Evolutionary conservation across 1,140 invertebrate species (phyloP).

Genomic region (Leucophenga varia): DNA sequence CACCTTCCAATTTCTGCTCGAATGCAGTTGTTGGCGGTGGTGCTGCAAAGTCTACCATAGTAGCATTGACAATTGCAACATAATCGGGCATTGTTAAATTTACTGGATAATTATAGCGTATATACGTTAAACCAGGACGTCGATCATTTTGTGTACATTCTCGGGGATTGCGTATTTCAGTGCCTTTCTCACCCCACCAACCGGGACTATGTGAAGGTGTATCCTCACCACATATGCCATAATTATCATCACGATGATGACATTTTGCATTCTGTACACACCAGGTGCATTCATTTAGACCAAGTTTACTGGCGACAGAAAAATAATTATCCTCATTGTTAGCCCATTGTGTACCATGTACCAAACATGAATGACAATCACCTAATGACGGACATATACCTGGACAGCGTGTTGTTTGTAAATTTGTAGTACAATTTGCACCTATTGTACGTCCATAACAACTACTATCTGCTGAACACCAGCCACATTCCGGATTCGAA

Average conservation of each 20-base stretch:
- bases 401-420: conserved; percentile 83
- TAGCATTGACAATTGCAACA: conserved; percentile 80
- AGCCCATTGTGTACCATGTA: conserved; percentile 62
- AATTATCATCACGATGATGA: conserved; percentile 83
- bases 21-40: conserved; percentile 65
- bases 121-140: conserved; percentile 83
- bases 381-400: conserved; percentile 84
- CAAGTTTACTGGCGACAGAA: conserved; percentile 75
- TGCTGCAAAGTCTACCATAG: conserved; percentile 74
- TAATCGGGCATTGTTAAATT: conserved; percentile 85
- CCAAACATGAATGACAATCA: conserved; percentile 86
- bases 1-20: conserved; percentile 67
- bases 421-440: conserved; percentile 82
- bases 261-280: conserved; percentile 91
- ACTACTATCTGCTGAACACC: conserved; percentile 82
- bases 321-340: conserved; percentile 51
- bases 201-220: conserved; percentile 75
- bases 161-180: conserved; percentile 73
- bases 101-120: conserved; percentile 82
- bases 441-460: conserved; percentile 82
- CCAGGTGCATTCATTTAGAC: conserved; percentile 82
- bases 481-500: conserved; percentile 89
- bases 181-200: conserved; percentile 86
- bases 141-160: conserved; percentile 79
- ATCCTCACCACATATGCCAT: conserved; percentile 80